Percentiles rank a stretch among this genome's conserved stretches.
These are phyloP conservation scores for Quadroppia sp. DNA, from an alignment of 2,888 invertebrate species.

Conservation along the genomic window DNA sequence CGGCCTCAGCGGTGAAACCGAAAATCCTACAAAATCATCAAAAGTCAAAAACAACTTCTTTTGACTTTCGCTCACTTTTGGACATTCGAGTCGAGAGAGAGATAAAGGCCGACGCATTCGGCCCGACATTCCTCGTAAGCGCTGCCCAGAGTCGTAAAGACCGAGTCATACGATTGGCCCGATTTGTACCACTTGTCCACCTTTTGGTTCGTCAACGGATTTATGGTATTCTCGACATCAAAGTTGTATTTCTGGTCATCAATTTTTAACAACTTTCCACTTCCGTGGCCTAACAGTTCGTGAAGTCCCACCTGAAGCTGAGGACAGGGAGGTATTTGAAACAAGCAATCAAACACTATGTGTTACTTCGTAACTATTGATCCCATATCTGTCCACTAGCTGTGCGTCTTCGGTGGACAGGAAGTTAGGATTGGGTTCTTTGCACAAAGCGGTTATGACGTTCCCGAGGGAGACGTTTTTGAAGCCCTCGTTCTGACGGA, in stretches of 20 bases:
- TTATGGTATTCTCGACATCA: slow-evolving; percentile 60
- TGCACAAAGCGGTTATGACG: slow-evolving; percentile 72
- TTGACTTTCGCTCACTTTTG: slow-evolving; percentile 58
- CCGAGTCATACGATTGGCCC: slow-evolving; percentile 87
- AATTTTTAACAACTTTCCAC: slow-evolving; percentile 79
- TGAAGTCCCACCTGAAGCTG: slow-evolving; percentile 82
- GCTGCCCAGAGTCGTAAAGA: slow-evolving; percentile 79
- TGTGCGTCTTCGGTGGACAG: slow-evolving; percentile 48
- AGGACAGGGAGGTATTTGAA: neutral
- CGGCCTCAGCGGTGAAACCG: no score
- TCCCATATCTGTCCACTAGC: slow-evolving; percentile 71
- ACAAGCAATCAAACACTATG: neutral
- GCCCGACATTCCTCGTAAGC: slow-evolving; percentile 96
- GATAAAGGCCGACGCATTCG: slow-evolving; percentile 90
- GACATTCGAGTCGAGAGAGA: slow-evolving; percentile 72
- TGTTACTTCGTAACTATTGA: slow-evolving; percentile 70
- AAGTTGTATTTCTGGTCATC: slow-evolving; percentile 73
- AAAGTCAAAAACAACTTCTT: neutral
- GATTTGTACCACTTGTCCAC: slow-evolving; percentile 66
- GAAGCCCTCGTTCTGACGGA: slow-evolving; percentile 92
- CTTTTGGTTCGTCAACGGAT: slow-evolving; percentile 53
- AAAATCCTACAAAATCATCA: slow-evolving; percentile 43
- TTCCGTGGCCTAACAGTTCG: slow-evolving; percentile 91
- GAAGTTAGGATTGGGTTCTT: slow-evolving; percentile 43
- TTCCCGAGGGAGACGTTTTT: slow-evolving; percentile 98